A percentile compares a stretch with the other conserved stretches of the same genome.
These are phyloP conservation scores for Chaetophractus vellerosus DNA, from an alignment of 2,797 vertebrate genomes.

Conservation along the genomic window DNA sequence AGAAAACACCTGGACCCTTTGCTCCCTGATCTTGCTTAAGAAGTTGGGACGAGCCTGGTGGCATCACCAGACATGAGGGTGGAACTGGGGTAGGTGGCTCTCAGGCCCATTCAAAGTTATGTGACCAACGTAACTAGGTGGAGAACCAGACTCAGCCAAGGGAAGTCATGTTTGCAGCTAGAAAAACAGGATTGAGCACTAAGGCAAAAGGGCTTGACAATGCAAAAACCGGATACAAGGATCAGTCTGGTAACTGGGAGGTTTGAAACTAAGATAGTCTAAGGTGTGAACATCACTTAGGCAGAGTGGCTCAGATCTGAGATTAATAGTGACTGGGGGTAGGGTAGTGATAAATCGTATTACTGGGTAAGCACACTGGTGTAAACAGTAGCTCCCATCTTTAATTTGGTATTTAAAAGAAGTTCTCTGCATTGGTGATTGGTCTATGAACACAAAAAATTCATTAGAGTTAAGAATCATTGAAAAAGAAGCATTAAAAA, in stretches of 20 bases:
- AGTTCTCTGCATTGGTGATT: neutral
- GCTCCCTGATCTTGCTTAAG: neutral
- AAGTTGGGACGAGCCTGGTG: neutral
- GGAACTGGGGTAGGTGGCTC: neutral
- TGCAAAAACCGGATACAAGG: neutral
- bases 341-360: neutral
- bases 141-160: neutral
- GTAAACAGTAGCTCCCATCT: neutral
- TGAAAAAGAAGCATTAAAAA: neutral
- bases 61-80: too few species aligned
- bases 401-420: neutral
- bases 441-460: neutral
- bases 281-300: neutral
- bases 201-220: neutral
- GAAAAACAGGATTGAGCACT: constrained; percentile 29
- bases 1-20: neutral
- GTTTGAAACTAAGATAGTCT: neutral
- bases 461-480: constrained; percentile 17
- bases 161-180: neutral
- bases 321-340: neutral
- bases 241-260: neutral
- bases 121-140: neutral
- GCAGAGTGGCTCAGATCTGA: neutral
- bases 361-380: neutral
- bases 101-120: neutral